Evolutionary conservation across 2,797 vertebrate species (phyloP).

Genomic region (Acipenser oxyrinchus): DNA sequence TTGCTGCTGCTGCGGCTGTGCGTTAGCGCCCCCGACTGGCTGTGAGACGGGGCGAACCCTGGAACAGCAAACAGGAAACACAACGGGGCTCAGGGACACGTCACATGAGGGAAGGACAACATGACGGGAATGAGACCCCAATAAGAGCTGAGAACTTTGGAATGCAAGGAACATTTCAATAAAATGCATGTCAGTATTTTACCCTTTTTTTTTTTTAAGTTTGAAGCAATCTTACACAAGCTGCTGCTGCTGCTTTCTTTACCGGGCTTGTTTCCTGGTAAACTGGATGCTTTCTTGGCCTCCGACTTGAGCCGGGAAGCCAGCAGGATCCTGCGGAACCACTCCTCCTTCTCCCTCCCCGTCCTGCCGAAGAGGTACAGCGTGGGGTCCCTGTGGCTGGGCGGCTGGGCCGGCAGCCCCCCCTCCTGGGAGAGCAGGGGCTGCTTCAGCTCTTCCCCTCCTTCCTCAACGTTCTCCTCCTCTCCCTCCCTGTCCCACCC

Average conservation of each 20-base stretch:
- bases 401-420: conserved; percentile 17
- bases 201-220: no score
- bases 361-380: conserved; percentile 91
- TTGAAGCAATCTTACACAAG: neutral
- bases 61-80: conserved; percentile 20
- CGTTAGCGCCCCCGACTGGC: conserved; percentile 45
- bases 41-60: conserved; percentile 58
- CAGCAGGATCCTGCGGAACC: conserved; percentile 77
- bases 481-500: conserved; percentile 46
- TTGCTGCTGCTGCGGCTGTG: conserved; percentile 85
- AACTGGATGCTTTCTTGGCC: conserved; percentile 49
- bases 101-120: conserved; percentile 1
- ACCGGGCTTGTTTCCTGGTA: conserved; percentile 64
- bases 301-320: conserved; percentile 73
- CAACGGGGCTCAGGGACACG: conserved; percentile 7
- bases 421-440: conserved; percentile 39
- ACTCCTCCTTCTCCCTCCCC: conserved; percentile 91
- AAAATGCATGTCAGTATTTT: no score
- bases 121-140: neutral
- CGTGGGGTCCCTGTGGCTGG: conserved; percentile 60
- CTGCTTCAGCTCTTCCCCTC: conserved; percentile 39
- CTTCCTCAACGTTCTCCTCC: conserved; percentile 42
- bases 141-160: neutral
- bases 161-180: no score
- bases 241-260: conserved; percentile 23